phyloP scores from a whole-genome alignment of 2,888 invertebrate genomes.

The Pristionchus mayeri region DNA sequence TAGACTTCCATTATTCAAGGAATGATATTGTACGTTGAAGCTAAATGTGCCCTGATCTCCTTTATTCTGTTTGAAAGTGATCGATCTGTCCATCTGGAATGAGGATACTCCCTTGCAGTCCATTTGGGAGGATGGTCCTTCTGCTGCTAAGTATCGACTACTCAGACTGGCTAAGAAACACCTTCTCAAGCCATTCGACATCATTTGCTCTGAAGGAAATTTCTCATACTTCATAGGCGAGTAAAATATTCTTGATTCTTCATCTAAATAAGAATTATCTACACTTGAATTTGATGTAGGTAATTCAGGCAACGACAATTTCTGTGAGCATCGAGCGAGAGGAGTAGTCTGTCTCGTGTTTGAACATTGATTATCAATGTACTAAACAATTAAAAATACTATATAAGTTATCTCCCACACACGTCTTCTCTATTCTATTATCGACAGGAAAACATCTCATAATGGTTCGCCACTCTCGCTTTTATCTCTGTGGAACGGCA shows the following conservation, averaged over 20 bases:
- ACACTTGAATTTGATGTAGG: background rate
- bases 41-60: no score
- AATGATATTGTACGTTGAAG: no score
- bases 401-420: no score
- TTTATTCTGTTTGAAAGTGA: no score
- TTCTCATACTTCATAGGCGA: conserved; percentile 43
- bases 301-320: conserved; percentile 38
- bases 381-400: background rate
- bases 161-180: background rate
- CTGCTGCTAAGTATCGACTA: conserved; percentile 4
- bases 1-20: no score
- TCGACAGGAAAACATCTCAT: no score
- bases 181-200: background rate
- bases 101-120: no score
- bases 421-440: no score
- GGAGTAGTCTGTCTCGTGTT: conserved; percentile 48
- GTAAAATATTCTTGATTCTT: background rate
- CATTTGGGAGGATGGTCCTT: conserved; percentile 27
- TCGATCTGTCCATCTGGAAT: no score
- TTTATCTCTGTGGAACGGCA: background rate
- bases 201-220: conserved; percentile 42
- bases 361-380: background rate
- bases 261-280: background rate
- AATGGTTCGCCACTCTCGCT: no score
- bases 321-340: conserved; percentile 30